Percentiles rank a stretch among this genome's conserved stretches.
phyloP scores from a whole-genome alignment of 2,113 vertebrate genomes.

The Dasyornis broadbenti region DNA sequence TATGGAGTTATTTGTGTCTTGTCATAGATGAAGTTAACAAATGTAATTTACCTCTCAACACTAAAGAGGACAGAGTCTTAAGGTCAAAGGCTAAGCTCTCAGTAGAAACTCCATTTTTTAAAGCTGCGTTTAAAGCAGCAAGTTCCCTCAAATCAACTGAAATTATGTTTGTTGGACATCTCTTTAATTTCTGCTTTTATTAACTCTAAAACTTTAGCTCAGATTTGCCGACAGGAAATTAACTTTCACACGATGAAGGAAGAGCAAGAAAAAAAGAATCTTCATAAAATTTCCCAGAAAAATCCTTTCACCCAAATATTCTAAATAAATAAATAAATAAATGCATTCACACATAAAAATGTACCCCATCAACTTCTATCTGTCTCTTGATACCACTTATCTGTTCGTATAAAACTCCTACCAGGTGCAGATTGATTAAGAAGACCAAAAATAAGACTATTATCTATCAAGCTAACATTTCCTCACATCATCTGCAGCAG shows the following conservation, averaged over 20 bases:
- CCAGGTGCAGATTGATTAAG: slow-evolving; percentile 30
- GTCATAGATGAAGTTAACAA: slow-evolving; percentile 40
- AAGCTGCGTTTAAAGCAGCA: neutral
- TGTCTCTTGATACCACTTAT: slow-evolving; percentile 44
- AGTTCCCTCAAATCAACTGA: neutral
- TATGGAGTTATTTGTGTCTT: slow-evolving; percentile 41
- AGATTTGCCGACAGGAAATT: neutral
- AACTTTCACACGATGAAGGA: neutral
- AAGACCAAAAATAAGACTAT: slow-evolving; percentile 40
- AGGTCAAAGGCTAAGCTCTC: slow-evolving; percentile 35
- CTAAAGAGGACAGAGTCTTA: slow-evolving; percentile 11
- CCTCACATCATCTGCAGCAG: neutral
- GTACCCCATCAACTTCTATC: neutral
- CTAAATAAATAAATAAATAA: neutral
- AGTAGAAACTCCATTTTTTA: neutral
- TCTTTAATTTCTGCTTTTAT: neutral
- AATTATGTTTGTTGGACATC: neutral
- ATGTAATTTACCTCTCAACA: slow-evolving; percentile 44
- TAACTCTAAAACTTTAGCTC: neutral
- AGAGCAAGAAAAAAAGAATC: neutral
- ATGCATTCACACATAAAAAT: neutral
- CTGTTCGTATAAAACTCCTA: slow-evolving; percentile 23
- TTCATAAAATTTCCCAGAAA: neutral
- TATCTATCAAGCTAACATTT: slow-evolving; percentile 30
- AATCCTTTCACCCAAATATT: neutral